Base-by-base conservation (phyloP, 2,113 vertebrate species). In the Plotosus lineatus region DNA sequence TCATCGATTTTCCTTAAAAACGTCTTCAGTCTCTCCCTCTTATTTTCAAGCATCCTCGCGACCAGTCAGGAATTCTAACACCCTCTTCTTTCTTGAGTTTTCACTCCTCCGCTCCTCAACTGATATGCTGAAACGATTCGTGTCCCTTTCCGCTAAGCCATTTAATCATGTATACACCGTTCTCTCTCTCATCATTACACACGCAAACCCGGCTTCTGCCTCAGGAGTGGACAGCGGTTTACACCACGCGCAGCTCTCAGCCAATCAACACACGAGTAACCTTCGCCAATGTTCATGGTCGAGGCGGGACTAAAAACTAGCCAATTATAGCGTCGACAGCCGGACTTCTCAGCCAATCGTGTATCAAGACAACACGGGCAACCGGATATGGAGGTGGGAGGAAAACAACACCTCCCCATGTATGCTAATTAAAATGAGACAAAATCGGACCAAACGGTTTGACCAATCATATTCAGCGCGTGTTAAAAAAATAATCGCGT, bases 1-100 rank as follows among this genome's bases (percentile, higher is more conserved):
- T 93, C 92, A 86, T 94, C 93, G 61, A 94, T 94, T 85, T 93
- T 94, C 77, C 90, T 87, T 4, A 94, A 86, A 78, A 94, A 93
- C 82, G 92, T 93, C 91, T 93, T 94, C 82, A 94, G 86, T 58
- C 92, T 89, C 14, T 94, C 92, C 83, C 90, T 90, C 86, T 93
- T 94, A 72, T 93, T 93, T 85, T 94, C 93, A 74, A 94, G 92
- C 93, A 94, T 94, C 85, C 85, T 84, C 86, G 75, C 36, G 58
- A 79, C 88, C 88, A 77, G 86, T 84, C 48, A 42, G 33, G 76
- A 86, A 86, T 88, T 81, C 82, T 78, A 79, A 76, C 81, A 80
- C 65, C 56, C 14, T 23, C 42, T 42, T 11, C 19, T 28, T 5
- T 46, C 28, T 36, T 10, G 78, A 82, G 84, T 75, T 82, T 23